A percentile compares a stretch with the other conserved stretches of the same genome.
phyloP scores from a whole-genome alignment of 2,888 invertebrate genomes.

The Trachelus troglodyta region DNA sequence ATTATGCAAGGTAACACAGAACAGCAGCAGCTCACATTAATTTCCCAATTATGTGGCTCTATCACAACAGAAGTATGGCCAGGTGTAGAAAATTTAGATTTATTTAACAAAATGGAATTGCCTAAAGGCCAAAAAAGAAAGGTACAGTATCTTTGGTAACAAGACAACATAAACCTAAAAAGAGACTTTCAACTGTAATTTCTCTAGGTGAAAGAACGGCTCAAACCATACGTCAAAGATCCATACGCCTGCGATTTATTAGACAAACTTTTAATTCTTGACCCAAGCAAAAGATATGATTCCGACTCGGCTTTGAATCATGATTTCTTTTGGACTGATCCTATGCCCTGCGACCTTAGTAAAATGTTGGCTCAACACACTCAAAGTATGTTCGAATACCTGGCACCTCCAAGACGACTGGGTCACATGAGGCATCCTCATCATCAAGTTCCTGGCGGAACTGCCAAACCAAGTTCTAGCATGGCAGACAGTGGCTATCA shows the following conservation, averaged over 20 bases:
- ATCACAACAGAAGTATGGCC: conserved; percentile 96
- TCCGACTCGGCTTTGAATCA: conserved; percentile 95
- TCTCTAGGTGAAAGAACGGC: conserved; percentile 77
- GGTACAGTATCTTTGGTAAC: conserved; percentile 61
- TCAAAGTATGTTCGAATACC: conserved; percentile 95
- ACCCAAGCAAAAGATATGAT: conserved; percentile 89
- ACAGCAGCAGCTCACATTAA: conserved; percentile 93
- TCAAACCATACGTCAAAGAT: conserved; percentile 92
- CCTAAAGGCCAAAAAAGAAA: conserved; percentile 88
- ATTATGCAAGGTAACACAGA: conserved; percentile 98
- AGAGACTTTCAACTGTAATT: conserved; percentile 1
- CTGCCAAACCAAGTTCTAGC: conserved; percentile 68
- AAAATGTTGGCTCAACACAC: conserved; percentile 93
- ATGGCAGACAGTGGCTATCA: conserved; percentile 86
- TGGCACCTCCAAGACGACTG: conserved; percentile 80
- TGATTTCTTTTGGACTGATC: conserved; percentile 98
- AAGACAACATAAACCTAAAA: not conserved
- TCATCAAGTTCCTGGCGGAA: conserved; percentile 68
- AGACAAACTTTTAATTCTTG: conserved; percentile 90
- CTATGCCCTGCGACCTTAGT: conserved; percentile 91
- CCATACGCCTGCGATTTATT: conserved; percentile 92
- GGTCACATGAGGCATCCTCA: conserved; percentile 79
- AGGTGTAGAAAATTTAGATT: conserved; percentile 88
- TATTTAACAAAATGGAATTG: conserved; percentile 89
- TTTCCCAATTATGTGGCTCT: conserved; percentile 96